Conservation (phyloP, 2,888 invertebrate genomes). For the Drosophila quinaria region DNA sequence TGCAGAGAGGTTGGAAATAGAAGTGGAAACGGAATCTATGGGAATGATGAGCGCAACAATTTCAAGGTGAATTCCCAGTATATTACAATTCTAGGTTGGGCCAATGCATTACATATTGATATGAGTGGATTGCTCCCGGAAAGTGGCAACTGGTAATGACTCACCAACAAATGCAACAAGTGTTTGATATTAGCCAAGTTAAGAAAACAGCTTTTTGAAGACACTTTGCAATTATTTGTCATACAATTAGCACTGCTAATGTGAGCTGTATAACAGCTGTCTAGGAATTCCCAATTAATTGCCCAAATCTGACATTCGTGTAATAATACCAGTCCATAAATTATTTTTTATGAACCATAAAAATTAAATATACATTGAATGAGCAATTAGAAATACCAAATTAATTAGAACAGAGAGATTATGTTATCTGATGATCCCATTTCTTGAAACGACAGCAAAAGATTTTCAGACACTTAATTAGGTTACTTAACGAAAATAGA, state of each 20-base stretch:
- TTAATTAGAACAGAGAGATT: slow-evolving; percentile 11
- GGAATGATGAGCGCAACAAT: slow-evolving; percentile 3
- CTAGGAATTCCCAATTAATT: slow-evolving; percentile 10
- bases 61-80: slow-evolving; percentile 6
- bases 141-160: slow-evolving; percentile 36
- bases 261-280: neutral
- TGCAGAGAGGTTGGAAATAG: neutral
- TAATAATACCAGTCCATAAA: slow-evolving; percentile 11
- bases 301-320: slow-evolving; percentile 15
- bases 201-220: slow-evolving; percentile 40
- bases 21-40: neutral
- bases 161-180: slow-evolving; percentile 48
- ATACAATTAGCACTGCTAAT: slow-evolving; percentile 11
- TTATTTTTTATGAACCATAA: slow-evolving; percentile 25
- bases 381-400: slow-evolving; percentile 3
- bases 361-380: slow-evolving; percentile 19
- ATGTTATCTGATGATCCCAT: slow-evolving; percentile 6
- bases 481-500: neutral
- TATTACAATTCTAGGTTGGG: neutral
- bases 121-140: neutral
- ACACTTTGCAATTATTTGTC: slow-evolving; percentile 35
- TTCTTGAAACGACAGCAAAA: neutral
- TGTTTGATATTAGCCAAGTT: slow-evolving; percentile 18
- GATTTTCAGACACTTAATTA: neutral
- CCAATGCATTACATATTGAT: neutral